These are phyloP conservation scores for Bombus confusus DNA, from an alignment of 1,140 invertebrate species.

Conservation along the genomic window DNA sequence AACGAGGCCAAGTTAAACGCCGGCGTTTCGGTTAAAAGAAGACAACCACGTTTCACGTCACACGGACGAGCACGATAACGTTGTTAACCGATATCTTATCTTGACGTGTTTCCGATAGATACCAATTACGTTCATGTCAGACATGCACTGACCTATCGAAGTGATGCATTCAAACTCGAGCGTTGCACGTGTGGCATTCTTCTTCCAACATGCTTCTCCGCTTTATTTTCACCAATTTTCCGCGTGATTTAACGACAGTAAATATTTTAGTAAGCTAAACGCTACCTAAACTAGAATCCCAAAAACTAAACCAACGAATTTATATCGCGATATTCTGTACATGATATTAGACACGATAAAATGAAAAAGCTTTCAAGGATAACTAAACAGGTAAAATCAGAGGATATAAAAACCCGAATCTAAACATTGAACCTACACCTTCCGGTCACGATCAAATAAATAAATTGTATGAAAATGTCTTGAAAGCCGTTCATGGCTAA, in stretches of 20 bases:
- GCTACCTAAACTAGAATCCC: background rate
- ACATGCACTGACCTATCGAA: conserved; percentile 61
- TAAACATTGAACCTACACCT: background rate
- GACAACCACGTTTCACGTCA: conserved; percentile 48
- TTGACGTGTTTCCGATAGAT: conserved; percentile 32
- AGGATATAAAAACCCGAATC: background rate
- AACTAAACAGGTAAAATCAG: background rate
- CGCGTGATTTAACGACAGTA: background rate
- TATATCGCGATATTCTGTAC: background rate
- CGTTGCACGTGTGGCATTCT: background rate
- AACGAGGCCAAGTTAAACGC: conserved; percentile 50
- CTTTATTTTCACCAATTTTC: background rate
- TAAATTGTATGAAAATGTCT: background rate
- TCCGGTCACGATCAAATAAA: background rate
- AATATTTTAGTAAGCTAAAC: too few relatives aligned
- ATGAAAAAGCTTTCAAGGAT: background rate
- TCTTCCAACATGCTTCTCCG: background rate
- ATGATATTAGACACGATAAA: background rate
- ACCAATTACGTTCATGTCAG: conserved; percentile 38
- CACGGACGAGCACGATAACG: conserved; percentile 18
- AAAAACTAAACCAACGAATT: background rate
- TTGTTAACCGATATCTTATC: conserved; percentile 59
- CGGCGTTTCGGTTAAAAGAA: conserved; percentile 47
- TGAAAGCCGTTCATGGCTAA: background rate
- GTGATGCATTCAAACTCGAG: background rate